These are phyloP conservation scores for Abscondita cerata DNA, from an alignment of 2,888 invertebrate species.

Conservation along the genomic window DNA sequence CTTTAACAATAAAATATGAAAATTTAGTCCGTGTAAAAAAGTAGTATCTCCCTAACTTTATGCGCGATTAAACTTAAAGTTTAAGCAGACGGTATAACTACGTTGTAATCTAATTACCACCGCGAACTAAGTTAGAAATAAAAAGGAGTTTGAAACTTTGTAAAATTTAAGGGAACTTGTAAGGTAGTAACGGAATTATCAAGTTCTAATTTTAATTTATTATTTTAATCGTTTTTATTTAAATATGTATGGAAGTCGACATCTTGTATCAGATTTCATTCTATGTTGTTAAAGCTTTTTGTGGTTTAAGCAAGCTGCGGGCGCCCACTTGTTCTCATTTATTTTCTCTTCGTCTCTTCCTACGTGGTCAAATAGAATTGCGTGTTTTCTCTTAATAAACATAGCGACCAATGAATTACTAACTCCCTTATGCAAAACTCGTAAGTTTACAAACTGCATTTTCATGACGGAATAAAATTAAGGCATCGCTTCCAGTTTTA, in stretches of 20 bases:
- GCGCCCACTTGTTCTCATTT: constrained; percentile 21
- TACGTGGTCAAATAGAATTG: constrained; percentile 21
- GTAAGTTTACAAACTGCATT: constrained; percentile 8
- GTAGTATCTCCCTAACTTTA: not conserved
- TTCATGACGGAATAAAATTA: constrained; percentile 9
- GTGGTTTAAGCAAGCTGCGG: constrained; percentile 17
- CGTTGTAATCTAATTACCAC: constrained; percentile 13
- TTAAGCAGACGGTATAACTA: constrained; percentile 12
- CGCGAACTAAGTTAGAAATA: constrained; percentile 12
- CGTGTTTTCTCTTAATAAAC: constrained; percentile 25
- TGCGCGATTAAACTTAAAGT: constrained; percentile 11
- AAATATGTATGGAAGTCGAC: not conserved
- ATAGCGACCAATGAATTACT: constrained; percentile 10
- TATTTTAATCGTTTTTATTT: not conserved
- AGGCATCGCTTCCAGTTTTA: constrained; percentile 10
- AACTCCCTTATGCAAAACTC: constrained; percentile 18
- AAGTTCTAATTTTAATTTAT: constrained; percentile 6
- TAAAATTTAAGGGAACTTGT: constrained; percentile 11
- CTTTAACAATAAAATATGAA: no score
- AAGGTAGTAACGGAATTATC: constrained; percentile 3
- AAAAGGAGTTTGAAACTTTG: constrained; percentile 16
- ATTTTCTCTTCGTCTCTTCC: constrained; percentile 10
- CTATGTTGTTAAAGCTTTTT: constrained; percentile 1
- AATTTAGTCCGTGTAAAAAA: no score
- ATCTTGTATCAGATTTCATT: not conserved